Evolutionary conservation across 2,888 invertebrate genomes (phyloP).

Genomic region (Tyria jacobaeae): DNA sequence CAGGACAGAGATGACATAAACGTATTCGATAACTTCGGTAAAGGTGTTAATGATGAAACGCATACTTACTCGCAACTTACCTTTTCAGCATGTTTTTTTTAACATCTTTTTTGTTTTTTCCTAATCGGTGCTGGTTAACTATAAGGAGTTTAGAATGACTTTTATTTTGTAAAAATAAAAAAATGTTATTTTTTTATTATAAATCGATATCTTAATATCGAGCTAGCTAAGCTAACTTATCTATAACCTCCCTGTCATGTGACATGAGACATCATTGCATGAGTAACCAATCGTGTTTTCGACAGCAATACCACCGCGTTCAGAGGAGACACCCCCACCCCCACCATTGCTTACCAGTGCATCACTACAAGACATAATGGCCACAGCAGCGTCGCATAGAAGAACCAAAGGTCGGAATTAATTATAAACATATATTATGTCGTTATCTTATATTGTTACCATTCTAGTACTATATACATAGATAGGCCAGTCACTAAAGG

Average conservation of each 20-base stretch:
- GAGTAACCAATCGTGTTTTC: not conserved
- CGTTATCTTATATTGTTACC: too few species aligned
- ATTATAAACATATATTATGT: not conserved
- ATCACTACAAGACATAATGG: constrained; percentile 84
- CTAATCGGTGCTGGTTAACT: constrained; percentile 13
- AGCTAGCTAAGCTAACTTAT: not conserved
- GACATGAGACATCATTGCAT: not conserved
- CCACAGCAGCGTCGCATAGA: constrained; percentile 81
- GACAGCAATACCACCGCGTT: constrained; percentile 74
- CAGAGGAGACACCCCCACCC: constrained; percentile 75
- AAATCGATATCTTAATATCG: not conserved
- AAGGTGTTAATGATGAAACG: not conserved
- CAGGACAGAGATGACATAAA: not conserved
- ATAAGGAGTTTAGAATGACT: not conserved
- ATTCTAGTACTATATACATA: not conserved
- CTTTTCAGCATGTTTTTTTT: constrained; percentile 2
- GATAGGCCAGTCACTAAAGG: not conserved
- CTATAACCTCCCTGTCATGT: not conserved
- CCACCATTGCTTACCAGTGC: constrained; percentile 82
- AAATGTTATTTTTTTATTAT: not conserved
- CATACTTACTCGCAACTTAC: not conserved
- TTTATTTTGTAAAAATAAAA: not conserved
- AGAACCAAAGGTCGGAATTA: constrained; percentile 73
- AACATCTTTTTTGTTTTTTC: constrained; percentile 1
- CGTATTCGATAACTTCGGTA: not conserved